Evolutionary conservation across 1,140 invertebrate genomes (phyloP), one percentile per base, ranked within the genome.

Genomic region (Rhynchophorus ferrugineus): DNA sequence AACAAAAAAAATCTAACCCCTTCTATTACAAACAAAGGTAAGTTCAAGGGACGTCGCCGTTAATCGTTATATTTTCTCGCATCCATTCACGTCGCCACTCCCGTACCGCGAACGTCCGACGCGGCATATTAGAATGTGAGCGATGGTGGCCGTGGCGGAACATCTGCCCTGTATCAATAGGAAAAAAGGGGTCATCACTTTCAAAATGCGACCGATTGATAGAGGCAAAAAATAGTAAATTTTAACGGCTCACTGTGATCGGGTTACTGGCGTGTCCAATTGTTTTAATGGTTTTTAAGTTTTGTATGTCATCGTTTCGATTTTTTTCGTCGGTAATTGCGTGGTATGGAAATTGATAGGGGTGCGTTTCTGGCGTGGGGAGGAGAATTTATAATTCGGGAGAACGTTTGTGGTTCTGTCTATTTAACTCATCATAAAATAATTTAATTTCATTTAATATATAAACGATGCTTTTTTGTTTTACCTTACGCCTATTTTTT

Each of bases 1-100:
- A 51, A 13, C 22, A 21, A 44, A 44, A 44, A 29, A 29, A 29
- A 29, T 29, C 24, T 29, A 29, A 29, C 24, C 24, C 41, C 49
- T 35, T 36, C 37, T 46, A 46, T 41, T 45, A 46, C 21, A 51
- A 36, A 51, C 16, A 53, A 21, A 42, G 48, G 36, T 29, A 38
- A 29, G 24, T 29, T 11, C n/a, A n/a, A n/a, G n/a, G n/a, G n/a
- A n/a, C n/a, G n/a, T n/a, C n/a, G n/a, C n/a, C n/a, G n/a, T n/a
- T n/a, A n/a, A n/a, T n/a, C n/a, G n/a, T n/a, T n/a, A n/a, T n/a
- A n/a, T n/a, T n/a, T n/a, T n/a, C n/a, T n/a, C n/a, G n/a, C n/a
- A n/a, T n/a, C n/a, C n/a, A n/a, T n/a, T n/a, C n/a, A n/a, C n/a
- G n/a, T n/a, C n/a, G n/a, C n/a, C n/a, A n/a, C n/a, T n/a, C n/a